Base-by-base conservation (phyloP, 2,888 invertebrate species). In the Acronicta leporina region DNA sequence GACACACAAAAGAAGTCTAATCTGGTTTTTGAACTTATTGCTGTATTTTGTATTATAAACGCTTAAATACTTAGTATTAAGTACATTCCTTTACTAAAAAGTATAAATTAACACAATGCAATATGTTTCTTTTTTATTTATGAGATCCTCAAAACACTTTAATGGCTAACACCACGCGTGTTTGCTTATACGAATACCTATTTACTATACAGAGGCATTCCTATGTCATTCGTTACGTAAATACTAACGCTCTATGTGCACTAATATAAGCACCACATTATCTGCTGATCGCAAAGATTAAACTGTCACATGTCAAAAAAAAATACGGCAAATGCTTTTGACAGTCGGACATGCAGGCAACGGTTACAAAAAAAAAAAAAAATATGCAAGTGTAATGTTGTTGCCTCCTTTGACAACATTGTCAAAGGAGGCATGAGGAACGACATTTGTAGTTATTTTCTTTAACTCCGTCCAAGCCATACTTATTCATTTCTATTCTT, bases 171-270 rank as follows among this genome's bases (percentile, higher is more conserved):
- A 35, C 49, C 30, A 50, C 40, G 47, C 15, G 16, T 48, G 30
- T 50, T 47, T 30, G 7, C 10, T 5, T 38, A n/a, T 38, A n/a
- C 6, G n/a, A n/a, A n/a, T 38, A 38, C n/a, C n/a, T 38, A 46
- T n/a, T 10, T 9, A 30, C 8, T 35, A 38, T 11, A 30, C 46
- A 66, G 42, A 35, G 43, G n/a, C 20, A 30, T 16, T 44, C 25
- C 33, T 45, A 33, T 41, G 20, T 35, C 10, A 16, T 40, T 25
- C 16, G 27, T 58, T 43, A 47, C 30, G 42, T 57, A 27, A 65
- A 42, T 46, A 38, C 43, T 50, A 35, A 44, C 41, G 51, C 53
- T 52, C 27, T 42, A 48, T n/a, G n/a, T 41, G 25, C 51, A 52
- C 20, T 38, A n/a, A 38, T n/a, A n/a, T 38, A 38, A 38, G 38